Conservation (phyloP, 2,888 invertebrate genomes). For the Cynaeus angustus region DNA sequence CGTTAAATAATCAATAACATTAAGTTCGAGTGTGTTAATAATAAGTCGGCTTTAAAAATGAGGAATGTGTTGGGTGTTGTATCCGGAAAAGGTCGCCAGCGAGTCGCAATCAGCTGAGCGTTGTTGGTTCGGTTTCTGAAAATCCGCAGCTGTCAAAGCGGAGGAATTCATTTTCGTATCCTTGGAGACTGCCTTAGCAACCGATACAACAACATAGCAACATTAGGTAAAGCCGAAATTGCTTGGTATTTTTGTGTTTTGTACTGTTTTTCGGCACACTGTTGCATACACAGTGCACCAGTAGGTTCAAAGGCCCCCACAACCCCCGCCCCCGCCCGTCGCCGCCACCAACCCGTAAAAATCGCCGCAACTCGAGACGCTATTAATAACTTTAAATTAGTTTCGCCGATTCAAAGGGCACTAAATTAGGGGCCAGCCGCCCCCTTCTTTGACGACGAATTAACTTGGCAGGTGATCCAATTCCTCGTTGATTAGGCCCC, state of each 20-base stretch:
- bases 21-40: conserved; percentile 44
- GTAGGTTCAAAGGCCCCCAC: conserved; percentile 41
- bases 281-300: conserved; percentile 37
- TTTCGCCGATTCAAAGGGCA: conserved; percentile 60
- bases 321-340: conserved; percentile 25
- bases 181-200: conserved; percentile 73
- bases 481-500: conserved; percentile 13
- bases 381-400: conserved; percentile 58
- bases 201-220: conserved; percentile 73
- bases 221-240: conserved; percentile 68
- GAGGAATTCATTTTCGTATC: conserved; percentile 70
- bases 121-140: conserved; percentile 8
- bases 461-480: conserved; percentile 47
- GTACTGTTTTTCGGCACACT: conserved; percentile 44
- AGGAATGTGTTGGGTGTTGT: conserved; percentile 5
- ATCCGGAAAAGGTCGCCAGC: conserved; percentile 12
- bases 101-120: conserved; percentile 16
- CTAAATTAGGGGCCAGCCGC: conserved; percentile 34
- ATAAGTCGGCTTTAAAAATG: conserved; percentile 38
- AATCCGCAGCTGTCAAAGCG: conserved; percentile 68
- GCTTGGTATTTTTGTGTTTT: conserved; percentile 55
- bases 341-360: conserved; percentile 24
- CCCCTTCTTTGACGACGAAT: conserved; percentile 35
- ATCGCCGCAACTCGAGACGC: conserved; percentile 30
- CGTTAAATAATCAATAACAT: conserved; percentile 50